Evolutionary conservation across 2,113 vertebrate genomes (phyloP).

Genomic region (Rhea pennata): DNA sequence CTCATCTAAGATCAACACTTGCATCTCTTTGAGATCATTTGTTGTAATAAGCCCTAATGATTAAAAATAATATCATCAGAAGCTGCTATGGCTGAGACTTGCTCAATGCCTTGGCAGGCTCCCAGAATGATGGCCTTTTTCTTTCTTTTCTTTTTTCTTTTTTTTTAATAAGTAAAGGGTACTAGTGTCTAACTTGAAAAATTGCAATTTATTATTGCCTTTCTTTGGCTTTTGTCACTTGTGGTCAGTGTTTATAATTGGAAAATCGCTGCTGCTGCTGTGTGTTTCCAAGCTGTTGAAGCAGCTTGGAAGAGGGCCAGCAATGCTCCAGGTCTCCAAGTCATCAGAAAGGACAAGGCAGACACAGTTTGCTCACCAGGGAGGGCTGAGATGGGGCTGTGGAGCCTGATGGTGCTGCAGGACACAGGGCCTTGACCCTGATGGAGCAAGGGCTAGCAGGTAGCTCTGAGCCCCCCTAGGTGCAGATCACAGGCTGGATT

Average conservation of each 20-base stretch:
- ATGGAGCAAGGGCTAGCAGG: accelerated
- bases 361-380: not conserved
- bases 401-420: not conserved
- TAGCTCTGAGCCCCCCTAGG: not conserved
- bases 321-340: not conserved
- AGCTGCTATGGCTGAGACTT: not conserved
- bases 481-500: not conserved
- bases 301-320: not conserved
- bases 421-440: not conserved
- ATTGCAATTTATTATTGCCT: not conserved
- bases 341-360: not conserved
- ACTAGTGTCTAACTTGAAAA: not conserved
- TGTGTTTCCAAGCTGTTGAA: not conserved
- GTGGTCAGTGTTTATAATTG: not conserved
- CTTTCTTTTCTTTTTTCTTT: not conserved
- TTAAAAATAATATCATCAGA: not conserved
- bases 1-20: not conserved
- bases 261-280: not conserved
- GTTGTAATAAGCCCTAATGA: not conserved
- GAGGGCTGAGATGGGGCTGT: not conserved
- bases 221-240: not conserved
- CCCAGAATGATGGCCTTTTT: not conserved
- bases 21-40: not conserved
- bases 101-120: not conserved
- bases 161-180: not conserved